Percentiles rank a stretch among this genome's conserved stretches.
Conservation (phyloP, 2,113 vertebrate genomes). For the Mus pahari region DNA sequence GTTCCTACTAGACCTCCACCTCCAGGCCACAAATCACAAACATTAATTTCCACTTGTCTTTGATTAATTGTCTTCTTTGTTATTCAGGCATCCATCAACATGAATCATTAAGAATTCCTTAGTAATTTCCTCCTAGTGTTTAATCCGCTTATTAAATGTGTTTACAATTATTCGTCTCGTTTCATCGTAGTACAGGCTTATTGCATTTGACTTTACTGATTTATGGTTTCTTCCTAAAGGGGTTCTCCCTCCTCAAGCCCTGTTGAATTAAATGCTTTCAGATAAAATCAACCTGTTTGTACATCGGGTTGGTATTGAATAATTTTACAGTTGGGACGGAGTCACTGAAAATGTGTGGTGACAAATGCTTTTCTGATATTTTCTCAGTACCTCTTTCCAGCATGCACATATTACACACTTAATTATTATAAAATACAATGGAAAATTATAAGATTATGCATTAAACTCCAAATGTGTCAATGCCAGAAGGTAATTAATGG, state of each 20-base stretch:
- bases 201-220: slow-evolving; percentile 78
- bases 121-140: slow-evolving; percentile 77
- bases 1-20: slow-evolving; percentile 46
- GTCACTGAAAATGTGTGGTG: slow-evolving; percentile 18
- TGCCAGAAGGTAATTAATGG: background rate
- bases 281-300: slow-evolving; percentile 71
- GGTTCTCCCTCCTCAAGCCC: slow-evolving; percentile 47
- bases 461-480: slow-evolving; percentile 1
- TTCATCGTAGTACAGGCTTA: slow-evolving; percentile 72
- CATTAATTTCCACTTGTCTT: slow-evolving; percentile 77
- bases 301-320: slow-evolving; percentile 53
- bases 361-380: slow-evolving; percentile 38
- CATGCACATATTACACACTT: background rate
- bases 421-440: slow-evolving; percentile 26
- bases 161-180: slow-evolving; percentile 79
- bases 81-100: slow-evolving; percentile 75
- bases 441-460: background rate
- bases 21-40: slow-evolving; percentile 72
- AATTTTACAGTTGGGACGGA: slow-evolving; percentile 23
- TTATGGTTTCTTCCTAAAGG: slow-evolving; percentile 76
- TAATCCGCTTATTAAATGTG: slow-evolving; percentile 81
- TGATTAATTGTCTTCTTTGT: slow-evolving; percentile 79
- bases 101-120: slow-evolving; percentile 81
- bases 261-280: slow-evolving; percentile 78
- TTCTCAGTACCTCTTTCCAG: background rate